Conservation (phyloP, 2,888 invertebrate genomes). For the Coleophora flavipennella region DNA sequence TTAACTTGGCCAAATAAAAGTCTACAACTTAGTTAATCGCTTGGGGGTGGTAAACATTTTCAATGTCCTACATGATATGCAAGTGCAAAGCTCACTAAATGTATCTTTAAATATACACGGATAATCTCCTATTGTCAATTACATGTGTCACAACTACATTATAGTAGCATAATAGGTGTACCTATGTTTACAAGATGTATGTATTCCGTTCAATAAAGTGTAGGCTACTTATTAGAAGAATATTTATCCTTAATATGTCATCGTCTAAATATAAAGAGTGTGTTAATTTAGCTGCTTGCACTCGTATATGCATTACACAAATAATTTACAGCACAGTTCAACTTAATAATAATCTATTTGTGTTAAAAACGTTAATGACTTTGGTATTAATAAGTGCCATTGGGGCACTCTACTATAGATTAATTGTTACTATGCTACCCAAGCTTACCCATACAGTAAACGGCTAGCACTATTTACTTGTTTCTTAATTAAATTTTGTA, state of each 20-base stretch:
- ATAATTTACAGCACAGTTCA: slow-evolving; percentile 56
- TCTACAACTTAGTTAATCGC: too few species aligned
- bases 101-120: slow-evolving; percentile 29
- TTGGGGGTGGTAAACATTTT: slow-evolving; percentile 38
- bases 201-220: slow-evolving; percentile 27
- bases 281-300: slow-evolving; percentile 63
- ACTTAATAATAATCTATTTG: slow-evolving; percentile 53
- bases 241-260: slow-evolving; percentile 44
- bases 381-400: slow-evolving; percentile 59
- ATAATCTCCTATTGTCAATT: slow-evolving; percentile 42
- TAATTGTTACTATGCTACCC: slow-evolving; percentile 32
- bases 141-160: slow-evolving; percentile 46
- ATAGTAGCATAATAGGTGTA: slow-evolving; percentile 29
- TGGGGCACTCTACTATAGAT: neutral
- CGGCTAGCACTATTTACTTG: slow-evolving; percentile 61
- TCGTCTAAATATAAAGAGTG: slow-evolving; percentile 50
- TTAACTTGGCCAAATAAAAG: too few species aligned
- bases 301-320: slow-evolving; percentile 65
- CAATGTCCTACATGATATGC: slow-evolving; percentile 63
- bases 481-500: slow-evolving; percentile 65
- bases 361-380: slow-evolving; percentile 66
- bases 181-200: slow-evolving; percentile 20
- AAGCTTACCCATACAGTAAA: slow-evolving; percentile 54
- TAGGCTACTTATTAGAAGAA: slow-evolving; percentile 34
- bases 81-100: slow-evolving; percentile 73